A percentile compares a stretch with the other conserved stretches of the same genome.
Conservation (phyloP, 2,113 vertebrate species). For the rat (Rattus norvegicus) region DNA sequence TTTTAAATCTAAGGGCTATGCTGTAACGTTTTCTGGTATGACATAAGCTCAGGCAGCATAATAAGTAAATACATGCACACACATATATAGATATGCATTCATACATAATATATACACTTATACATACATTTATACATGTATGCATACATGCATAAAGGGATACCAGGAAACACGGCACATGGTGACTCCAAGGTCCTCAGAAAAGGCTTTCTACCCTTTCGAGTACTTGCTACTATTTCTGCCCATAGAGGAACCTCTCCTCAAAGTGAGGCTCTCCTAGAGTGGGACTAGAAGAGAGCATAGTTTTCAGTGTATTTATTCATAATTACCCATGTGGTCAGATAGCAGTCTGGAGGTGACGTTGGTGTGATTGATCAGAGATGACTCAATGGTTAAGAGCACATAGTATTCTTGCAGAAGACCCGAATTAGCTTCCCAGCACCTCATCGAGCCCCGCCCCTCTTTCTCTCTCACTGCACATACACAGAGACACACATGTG, state of each 20-base stretch:
- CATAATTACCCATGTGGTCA: not conserved
- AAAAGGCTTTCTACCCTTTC: not conserved
- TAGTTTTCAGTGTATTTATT: not conserved
- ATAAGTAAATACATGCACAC: not conserved
- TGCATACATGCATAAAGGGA: not conserved
- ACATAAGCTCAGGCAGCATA: not conserved
- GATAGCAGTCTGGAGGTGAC: not conserved
- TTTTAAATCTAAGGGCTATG: not conserved
- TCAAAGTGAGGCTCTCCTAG: not conserved
- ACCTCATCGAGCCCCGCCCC: no score
- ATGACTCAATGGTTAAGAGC: not conserved
- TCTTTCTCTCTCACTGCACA: not conserved
- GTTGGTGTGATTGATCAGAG: not conserved
- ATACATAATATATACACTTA: not conserved
- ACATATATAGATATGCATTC: not conserved
- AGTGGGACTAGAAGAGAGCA: not conserved
- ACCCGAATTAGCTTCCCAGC: not conserved
- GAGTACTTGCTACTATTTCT: not conserved
- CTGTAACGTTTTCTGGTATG: not conserved
- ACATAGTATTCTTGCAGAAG: not conserved
- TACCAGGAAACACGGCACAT: not conserved
- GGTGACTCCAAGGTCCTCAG: not conserved
- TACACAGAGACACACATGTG: not conserved
- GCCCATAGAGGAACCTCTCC: not conserved
- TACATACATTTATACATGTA: not conserved